A percentile compares a stretch with the other conserved stretches of the same genome.
Evolutionary conservation across 2,888 invertebrate genomes (phyloP).

Genomic region (Stegana nigrithorax): DNA sequence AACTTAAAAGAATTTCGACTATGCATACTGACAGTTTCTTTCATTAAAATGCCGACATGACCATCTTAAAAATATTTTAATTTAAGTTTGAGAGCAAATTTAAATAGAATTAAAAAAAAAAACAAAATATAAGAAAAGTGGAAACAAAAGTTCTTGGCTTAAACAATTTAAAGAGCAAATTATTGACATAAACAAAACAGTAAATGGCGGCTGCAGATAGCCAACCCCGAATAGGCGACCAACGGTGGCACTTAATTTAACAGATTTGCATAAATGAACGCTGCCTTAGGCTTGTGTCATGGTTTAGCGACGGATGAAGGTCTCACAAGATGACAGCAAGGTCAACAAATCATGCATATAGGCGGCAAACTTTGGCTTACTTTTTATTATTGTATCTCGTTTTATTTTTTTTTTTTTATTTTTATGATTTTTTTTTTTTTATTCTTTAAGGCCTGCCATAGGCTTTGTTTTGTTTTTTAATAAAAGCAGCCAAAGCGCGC

Average conservation of each 20-base stretch:
- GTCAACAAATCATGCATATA: slow-evolving; percentile 13
- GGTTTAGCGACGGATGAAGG: slow-evolving; percentile 43
- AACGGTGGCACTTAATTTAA: slow-evolving; percentile 52
- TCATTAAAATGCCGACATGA: too few species aligned
- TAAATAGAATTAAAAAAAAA: too few species aligned
- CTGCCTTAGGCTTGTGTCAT: slow-evolving; percentile 18
- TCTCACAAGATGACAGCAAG: background rate
- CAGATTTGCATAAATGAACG: slow-evolving; percentile 51
- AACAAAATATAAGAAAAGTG: too few species aligned
- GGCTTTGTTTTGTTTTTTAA: too few species aligned
- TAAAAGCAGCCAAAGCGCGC: slow-evolving; percentile 54
- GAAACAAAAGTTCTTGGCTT: too few species aligned
- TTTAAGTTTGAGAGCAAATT: too few species aligned
- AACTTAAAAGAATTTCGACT: too few species aligned
- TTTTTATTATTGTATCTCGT: slow-evolving; percentile 35
- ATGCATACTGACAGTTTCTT: too few species aligned
- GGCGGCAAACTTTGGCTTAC: slow-evolving; percentile 47
- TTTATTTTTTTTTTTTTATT: slow-evolving; percentile 2
- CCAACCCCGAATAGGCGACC: too few species aligned
- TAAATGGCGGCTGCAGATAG: background rate
- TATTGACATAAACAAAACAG: too few species aligned
- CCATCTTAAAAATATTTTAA: too few species aligned
- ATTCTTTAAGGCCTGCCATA: background rate
- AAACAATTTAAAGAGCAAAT: too few species aligned
- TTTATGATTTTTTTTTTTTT: background rate